Percentiles rank a stretch among this genome's conserved stretches.
Evolutionary conservation across 1,140 invertebrate species (phyloP).

Genomic region (Ips nitidus): DNA sequence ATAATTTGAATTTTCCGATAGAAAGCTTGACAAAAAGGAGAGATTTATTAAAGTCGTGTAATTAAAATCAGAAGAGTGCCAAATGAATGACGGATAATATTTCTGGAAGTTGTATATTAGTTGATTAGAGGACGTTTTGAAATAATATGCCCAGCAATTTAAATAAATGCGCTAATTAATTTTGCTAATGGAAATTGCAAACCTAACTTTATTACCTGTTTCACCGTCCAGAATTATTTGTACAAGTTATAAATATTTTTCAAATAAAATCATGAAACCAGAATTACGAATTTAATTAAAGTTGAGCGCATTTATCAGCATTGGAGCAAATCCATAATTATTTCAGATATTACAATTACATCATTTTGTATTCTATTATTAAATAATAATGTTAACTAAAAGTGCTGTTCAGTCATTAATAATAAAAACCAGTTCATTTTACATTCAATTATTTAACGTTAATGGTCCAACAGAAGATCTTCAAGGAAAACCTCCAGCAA

Average conservation of each 20-base stretch:
- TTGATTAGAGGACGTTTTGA: too few relatives aligned
- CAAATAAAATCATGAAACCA: neutral
- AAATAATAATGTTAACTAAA: neutral
- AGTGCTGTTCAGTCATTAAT: too few relatives aligned
- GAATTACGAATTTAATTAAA: slow-evolving; percentile 2
- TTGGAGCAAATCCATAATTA: neutral
- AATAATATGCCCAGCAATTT: neutral
- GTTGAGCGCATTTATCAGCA: neutral
- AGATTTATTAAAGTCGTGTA: too few relatives aligned
- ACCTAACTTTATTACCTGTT: neutral
- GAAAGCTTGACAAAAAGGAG: neutral
- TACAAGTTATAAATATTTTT: neutral
- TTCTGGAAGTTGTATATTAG: too few relatives aligned
- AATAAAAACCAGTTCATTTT: too few relatives aligned
- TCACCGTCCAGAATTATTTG: neutral
- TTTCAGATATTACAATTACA: neutral
- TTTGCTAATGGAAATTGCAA: slow-evolving; percentile 3
- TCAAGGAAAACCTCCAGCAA: too few relatives aligned
- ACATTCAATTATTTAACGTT: too few relatives aligned
- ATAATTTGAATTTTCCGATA: slow-evolving; percentile 15
- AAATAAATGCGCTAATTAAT: neutral
- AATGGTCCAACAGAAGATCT: too few relatives aligned
- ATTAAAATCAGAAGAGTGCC: too few relatives aligned
- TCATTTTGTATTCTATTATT: neutral
- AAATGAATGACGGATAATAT: too few relatives aligned